Percentiles rank a stretch among this genome's conserved stretches.
These are phyloP conservation scores for Condylostylus longicornis DNA, from an alignment of 1,140 invertebrate species.

Conservation along the genomic window DNA sequence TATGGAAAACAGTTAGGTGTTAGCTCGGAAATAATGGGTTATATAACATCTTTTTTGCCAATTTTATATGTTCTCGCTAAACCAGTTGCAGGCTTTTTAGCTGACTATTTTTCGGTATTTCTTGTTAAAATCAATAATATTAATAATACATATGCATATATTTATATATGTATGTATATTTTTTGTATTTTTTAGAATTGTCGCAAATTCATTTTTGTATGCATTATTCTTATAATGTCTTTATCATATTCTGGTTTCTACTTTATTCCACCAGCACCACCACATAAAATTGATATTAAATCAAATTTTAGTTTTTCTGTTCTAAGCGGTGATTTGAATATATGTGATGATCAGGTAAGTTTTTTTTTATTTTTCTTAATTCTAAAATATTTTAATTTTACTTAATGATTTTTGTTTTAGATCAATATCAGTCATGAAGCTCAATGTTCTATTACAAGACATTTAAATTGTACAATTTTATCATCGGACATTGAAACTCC, in stretches of 20 bases:
- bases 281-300: constrained; percentile 13
- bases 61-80: constrained; percentile 56
- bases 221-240: constrained; percentile 43
- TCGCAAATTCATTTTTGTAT: constrained; percentile 54
- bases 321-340: background rate
- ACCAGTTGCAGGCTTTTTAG: constrained; percentile 52
- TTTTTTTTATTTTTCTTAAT: background rate
- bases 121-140: constrained; percentile 1
- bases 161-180: constrained; percentile 4
- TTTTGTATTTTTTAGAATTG: constrained; percentile 31
- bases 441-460: too few species aligned
- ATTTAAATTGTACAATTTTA: too few species aligned
- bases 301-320: constrained; percentile 13
- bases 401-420: too few species aligned
- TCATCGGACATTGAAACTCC: too few species aligned
- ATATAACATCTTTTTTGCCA: constrained; percentile 50
- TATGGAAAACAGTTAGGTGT: constrained; percentile 59
- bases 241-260: constrained; percentile 46
- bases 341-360: constrained; percentile 1
- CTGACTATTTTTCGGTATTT: constrained; percentile 42
- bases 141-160: background rate
- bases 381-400: too few species aligned
- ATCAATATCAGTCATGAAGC: too few species aligned
- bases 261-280: constrained; percentile 37
- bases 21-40: constrained; percentile 54